Conservation (phyloP, 53 echinoderm and acorn worm species). For the Stichopus horrens region DNA sequence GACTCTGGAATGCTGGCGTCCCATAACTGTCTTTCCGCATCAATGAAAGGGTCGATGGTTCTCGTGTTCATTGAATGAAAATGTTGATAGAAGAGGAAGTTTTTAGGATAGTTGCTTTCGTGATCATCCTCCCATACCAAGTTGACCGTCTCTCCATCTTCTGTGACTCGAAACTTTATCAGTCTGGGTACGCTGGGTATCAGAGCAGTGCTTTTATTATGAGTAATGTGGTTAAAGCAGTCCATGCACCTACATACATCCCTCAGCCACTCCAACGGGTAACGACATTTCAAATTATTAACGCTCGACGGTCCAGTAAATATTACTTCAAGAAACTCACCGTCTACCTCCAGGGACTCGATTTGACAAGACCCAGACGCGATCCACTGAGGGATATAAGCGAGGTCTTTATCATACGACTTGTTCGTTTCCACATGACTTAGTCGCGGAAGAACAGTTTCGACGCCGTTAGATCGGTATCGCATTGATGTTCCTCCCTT, state of each 20-base stretch:
- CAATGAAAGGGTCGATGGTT: not conserved
- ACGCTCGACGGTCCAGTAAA: not conserved
- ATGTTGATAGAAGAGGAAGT: not conserved
- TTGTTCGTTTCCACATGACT: no score
- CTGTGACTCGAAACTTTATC: not conserved
- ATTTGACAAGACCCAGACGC: not conserved
- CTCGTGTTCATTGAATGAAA: not conserved
- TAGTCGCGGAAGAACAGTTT: no score
- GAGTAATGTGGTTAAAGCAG: slow-evolving; percentile 23
- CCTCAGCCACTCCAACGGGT: slow-evolving; percentile 37
- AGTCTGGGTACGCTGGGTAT: not conserved
- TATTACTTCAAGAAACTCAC: not conserved
- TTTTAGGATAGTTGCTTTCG: slow-evolving; percentile 11
- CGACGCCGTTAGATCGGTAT: no score
- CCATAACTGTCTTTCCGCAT: not conserved
- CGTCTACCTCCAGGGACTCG: not conserved
- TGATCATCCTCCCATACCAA: slow-evolving; percentile 34
- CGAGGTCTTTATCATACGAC: not conserved
- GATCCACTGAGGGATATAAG: not conserved
- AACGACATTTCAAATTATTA: not conserved
- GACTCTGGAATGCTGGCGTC: not conserved
- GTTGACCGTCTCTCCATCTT: not conserved
- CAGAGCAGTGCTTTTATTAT: slow-evolving; percentile 10
- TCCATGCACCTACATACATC: slow-evolving; percentile 28
- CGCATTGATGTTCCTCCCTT: no score